A percentile compares a stretch with the other conserved stretches of the same genome.
Evolutionary conservation across 2,888 invertebrate genomes (phyloP).

Genomic region (Harpagoxenus sublaevis): DNA sequence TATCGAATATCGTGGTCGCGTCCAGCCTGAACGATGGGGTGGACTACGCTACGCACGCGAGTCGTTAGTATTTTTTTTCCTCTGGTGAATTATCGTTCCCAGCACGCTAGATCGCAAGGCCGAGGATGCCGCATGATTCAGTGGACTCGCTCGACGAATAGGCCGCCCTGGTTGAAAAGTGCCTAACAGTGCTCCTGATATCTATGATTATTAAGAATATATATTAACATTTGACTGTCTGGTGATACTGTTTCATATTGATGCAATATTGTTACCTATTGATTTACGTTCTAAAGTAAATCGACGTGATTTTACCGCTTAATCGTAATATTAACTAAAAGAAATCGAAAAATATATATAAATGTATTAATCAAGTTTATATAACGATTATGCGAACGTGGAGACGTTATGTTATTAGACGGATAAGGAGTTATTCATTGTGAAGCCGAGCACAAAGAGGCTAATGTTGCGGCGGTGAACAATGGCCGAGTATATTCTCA

Average conservation of each 20-base stretch:
- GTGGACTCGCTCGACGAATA: constrained; percentile 47
- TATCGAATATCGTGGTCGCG: constrained; percentile 70
- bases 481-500: constrained; percentile 33
- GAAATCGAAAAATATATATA: not conserved
- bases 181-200: constrained; percentile 3
- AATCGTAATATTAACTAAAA: not conserved
- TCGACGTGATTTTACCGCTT: not conserved
- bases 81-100: constrained; percentile 1
- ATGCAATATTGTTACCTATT: not conserved
- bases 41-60: constrained; percentile 88
- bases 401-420: not conserved
- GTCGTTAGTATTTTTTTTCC: constrained; percentile 86
- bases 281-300: not conserved
- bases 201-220: constrained; percentile 5
- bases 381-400: not conserved
- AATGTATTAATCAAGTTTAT: constrained; percentile 16
- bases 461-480: constrained; percentile 33
- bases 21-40: constrained; percentile 86
- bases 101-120: not conserved
- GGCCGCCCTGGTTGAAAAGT: constrained; percentile 40
- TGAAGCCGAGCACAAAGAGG: constrained; percentile 25
- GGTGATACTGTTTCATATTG: not conserved
- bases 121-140: constrained; percentile 31
- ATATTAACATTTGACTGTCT: too few relatives aligned
- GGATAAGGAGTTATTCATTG: constrained; percentile 47